Percentiles rank a stretch among this genome's conserved stretches.
These are phyloP conservation scores for Apus apus DNA, from an alignment of 2,113 vertebrate genomes.

Conservation along the genomic window DNA sequence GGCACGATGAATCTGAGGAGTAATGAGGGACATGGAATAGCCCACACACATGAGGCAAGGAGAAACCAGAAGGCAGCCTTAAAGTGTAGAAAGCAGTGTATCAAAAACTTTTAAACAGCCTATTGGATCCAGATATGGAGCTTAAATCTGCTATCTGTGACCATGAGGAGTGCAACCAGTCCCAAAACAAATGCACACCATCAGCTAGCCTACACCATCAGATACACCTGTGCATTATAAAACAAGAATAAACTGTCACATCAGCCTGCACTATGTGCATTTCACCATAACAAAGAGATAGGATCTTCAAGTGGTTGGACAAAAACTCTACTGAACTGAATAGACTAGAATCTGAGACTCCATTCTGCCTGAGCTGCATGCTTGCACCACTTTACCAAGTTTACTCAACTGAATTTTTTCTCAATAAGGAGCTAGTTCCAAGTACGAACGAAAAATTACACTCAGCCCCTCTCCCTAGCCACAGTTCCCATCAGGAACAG, in stretches of 20 bases:
- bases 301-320: background rate
- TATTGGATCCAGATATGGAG: background rate
- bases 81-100: background rate
- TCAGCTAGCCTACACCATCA: background rate
- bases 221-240: background rate
- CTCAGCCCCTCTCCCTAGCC: background rate
- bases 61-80: background rate
- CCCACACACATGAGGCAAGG: slow-evolving; percentile 51
- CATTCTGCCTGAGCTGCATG: background rate
- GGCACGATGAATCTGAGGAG: slow-evolving; percentile 23
- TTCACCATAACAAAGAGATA: background rate
- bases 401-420: background rate
- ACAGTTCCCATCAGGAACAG: background rate
- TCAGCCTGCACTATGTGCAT: background rate
- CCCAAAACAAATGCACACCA: background rate
- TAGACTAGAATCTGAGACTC: background rate
- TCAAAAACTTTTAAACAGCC: background rate
- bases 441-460: background rate
- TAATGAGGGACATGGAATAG: slow-evolving; percentile 53
- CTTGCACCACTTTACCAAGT: background rate
- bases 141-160: background rate
- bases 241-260: background rate
- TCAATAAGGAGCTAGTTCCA: background rate
- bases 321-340: background rate
- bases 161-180: background rate